Base-by-base conservation (phyloP, 2,888 invertebrate species). In the Druceiella hillmani region DNA sequence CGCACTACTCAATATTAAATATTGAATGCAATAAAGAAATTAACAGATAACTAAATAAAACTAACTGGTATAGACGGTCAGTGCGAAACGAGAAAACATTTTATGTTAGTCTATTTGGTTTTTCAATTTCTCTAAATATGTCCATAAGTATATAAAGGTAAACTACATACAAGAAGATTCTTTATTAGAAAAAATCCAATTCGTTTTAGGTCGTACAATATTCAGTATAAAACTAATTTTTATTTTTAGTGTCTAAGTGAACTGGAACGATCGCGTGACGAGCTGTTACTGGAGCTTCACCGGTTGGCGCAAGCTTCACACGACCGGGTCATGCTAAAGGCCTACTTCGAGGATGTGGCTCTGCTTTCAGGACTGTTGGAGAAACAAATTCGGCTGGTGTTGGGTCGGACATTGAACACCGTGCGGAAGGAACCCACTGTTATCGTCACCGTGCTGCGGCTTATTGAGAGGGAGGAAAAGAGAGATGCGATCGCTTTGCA, bases 381-480 rank as follows among this genome's bases (percentile, higher is more conserved):
- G 51, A 93, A 94, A 56, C 95, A 97, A 58, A 76, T 99, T 29
- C 85, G 88, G 58, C 73, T 97, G 29, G 87, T 95, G 44, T 61
- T 98, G 35, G 87, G 87, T 41, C 75, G 97, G 41, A 91, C 95
- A 2, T 66, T 99, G 30, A 93, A 94, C 56, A 94, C 93, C 2
- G 94, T 97, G 0, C 76, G 95, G 13, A 92, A 94, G 59, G 91
- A 94, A 56, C 93, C 93, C 0, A 92, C 91, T 1, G 84, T 93
- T 5, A 90, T 99, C 50, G 99, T 99, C 0, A 97, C 97, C 4
- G 95, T 92, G 0, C 62, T 99, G 22, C 75, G 99, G 48, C 95
- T 99, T 37, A 91, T 99, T 52, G 98, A 99, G 62, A 74, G 98
- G 36, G 99, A 99, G 62, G 97, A 99, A 56, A 90, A 89, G 64